phyloP scores from a whole-genome alignment of 2,888 invertebrate genomes.

The Trisateles emortualis region DNA sequence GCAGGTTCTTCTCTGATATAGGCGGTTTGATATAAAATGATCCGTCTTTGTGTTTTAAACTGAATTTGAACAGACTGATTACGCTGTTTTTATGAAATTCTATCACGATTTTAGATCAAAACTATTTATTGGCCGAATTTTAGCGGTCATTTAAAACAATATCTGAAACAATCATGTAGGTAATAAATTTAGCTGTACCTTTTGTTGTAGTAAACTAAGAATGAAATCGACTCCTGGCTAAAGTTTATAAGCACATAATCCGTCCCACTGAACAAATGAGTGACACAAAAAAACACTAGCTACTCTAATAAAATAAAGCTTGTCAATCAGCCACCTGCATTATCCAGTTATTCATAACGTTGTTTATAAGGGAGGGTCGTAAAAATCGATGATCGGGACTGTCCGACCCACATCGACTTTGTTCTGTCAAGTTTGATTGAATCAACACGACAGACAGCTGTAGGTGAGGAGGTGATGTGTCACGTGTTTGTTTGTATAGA shows the following conservation, averaged over 20 bases:
- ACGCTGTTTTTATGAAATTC: too few species aligned
- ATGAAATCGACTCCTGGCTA: too few species aligned
- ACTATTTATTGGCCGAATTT: too few species aligned
- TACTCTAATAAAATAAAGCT: slow-evolving; percentile 19
- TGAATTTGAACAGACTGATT: background rate
- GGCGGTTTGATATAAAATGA: slow-evolving; percentile 22
- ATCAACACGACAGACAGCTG: slow-evolving; percentile 65
- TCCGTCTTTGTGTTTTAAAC: slow-evolving; percentile 9
- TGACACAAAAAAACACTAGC: slow-evolving; percentile 6
- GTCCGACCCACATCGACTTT: slow-evolving; percentile 85
- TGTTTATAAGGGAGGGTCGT: slow-evolving; percentile 55
- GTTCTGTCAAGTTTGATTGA: slow-evolving; percentile 85
- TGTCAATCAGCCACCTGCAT: slow-evolving; percentile 50
- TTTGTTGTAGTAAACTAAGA: too few species aligned
- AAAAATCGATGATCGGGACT: slow-evolving; percentile 80
- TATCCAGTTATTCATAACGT: slow-evolving; percentile 59
- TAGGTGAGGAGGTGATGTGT: slow-evolving; percentile 53
- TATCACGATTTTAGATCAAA: too few species aligned
- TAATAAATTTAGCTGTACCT: too few species aligned
- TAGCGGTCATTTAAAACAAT: too few species aligned
- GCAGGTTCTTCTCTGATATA: slow-evolving; percentile 71
- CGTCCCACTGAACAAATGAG: slow-evolving; percentile 5
- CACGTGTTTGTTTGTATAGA: slow-evolving; percentile 13
- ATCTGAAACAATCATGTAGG: too few species aligned
- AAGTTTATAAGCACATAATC: background rate